Evolutionary conservation across 2,888 invertebrate species (phyloP).

Genomic region (Paralinhomoeus sp.): DNA sequence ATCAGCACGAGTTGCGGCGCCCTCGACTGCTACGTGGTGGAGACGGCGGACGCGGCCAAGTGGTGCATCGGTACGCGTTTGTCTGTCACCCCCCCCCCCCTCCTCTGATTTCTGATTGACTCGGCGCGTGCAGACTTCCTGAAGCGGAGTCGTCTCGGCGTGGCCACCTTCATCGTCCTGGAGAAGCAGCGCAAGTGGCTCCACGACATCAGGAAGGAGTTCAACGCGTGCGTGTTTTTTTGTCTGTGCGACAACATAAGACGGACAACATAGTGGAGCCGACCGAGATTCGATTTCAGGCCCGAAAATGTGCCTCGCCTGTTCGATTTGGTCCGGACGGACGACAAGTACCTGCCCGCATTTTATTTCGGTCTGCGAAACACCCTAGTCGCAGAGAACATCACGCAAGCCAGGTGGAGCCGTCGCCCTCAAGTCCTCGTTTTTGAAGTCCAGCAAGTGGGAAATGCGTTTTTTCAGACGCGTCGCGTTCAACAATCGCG

Average conservation of each 20-base stretch:
- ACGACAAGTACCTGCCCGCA: conserved; percentile 52
- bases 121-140: conserved; percentile 26
- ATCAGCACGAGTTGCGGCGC: conserved; percentile 70
- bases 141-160: conserved; percentile 51
- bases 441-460: no score
- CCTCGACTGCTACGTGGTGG: conserved; percentile 73
- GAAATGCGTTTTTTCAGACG: no score
- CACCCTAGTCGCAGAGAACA: conserved; percentile 57
- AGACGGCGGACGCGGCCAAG: conserved; percentile 59
- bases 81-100: no score
- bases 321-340: conserved; percentile 62
- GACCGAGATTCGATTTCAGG: no score
- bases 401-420: conserved; percentile 71
- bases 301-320: conserved; percentile 39
- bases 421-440: no score
- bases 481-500: conserved; percentile 15
- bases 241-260: no score
- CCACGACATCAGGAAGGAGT: conserved; percentile 5
- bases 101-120: no score
- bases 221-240: conserved; percentile 9
- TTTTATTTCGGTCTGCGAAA: conserved; percentile 71
- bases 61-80: conserved; percentile 42
- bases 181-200: conserved; percentile 38
- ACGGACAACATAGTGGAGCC: no score
- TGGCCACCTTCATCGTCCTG: conserved; percentile 63